Evolutionary conservation across 2,888 invertebrate species (phyloP).

Genomic region (Torymus auratus): DNA sequence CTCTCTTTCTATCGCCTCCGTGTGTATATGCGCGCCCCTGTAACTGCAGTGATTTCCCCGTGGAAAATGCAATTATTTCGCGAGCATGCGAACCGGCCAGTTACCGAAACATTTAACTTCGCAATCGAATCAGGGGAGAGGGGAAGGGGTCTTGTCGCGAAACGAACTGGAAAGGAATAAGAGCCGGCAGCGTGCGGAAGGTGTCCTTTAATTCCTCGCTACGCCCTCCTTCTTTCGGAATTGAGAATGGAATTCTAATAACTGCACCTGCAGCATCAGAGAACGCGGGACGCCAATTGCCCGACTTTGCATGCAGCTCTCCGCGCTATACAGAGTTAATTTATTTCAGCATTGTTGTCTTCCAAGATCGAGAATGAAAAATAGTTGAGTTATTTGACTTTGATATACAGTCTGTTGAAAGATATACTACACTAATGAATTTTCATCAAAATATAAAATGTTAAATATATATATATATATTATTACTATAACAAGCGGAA

Average conservation of each 20-base stretch:
- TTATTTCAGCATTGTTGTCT: too few species aligned
- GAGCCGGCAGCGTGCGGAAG: background rate
- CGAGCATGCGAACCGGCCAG: slow-evolving; percentile 11
- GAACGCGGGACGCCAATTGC: slow-evolving; percentile 13
- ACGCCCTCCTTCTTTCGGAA: slow-evolving; percentile 32
- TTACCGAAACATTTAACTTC: slow-evolving; percentile 56
- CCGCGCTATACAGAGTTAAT: too few species aligned
- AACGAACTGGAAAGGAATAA: slow-evolving; percentile 24
- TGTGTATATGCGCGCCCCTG: background rate
- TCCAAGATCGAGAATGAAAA: too few species aligned
- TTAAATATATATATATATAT: too few species aligned
- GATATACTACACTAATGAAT: too few species aligned
- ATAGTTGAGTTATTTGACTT: too few species aligned
- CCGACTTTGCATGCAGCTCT: background rate
- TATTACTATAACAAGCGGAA: too few species aligned
- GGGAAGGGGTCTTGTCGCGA: background rate
- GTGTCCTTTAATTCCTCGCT: slow-evolving; percentile 46
- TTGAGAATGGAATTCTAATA: slow-evolving; percentile 53
- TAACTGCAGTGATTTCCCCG: slow-evolving; percentile 53
- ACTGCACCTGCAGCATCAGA: slow-evolving; percentile 6
- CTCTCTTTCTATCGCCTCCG: slow-evolving; percentile 6
- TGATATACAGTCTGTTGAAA: too few species aligned
- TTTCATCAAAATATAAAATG: too few species aligned
- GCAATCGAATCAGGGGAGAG: slow-evolving; percentile 41
- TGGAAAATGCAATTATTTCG: slow-evolving; percentile 61